These are phyloP conservation scores for Oreochromis grahami DNA, from an alignment of 2,797 vertebrate species.

Conservation along the genomic window DNA sequence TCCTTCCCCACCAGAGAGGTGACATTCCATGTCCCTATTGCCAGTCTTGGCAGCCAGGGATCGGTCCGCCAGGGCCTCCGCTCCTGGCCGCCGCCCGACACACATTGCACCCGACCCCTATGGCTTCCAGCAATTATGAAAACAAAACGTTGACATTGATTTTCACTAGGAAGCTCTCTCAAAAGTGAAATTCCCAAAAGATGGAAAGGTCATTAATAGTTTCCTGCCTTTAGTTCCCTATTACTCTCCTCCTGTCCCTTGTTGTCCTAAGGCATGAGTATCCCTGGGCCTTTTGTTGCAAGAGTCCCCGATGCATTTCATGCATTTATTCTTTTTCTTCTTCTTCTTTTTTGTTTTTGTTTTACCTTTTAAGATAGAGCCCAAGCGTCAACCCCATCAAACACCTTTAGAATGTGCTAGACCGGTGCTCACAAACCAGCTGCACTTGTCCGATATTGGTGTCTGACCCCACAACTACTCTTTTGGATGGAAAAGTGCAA, in stretches of 20 bases:
- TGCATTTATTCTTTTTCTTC: background rate
- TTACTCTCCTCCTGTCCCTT: background rate
- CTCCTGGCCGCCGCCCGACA: no score
- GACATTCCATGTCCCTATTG: no score
- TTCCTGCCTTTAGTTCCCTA: background rate
- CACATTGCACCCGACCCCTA: no score
- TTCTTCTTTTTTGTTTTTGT: background rate
- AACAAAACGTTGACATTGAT: background rate
- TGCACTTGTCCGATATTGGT: background rate
- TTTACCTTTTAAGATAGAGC: background rate
- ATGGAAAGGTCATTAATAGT: background rate
- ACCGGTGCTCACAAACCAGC: background rate
- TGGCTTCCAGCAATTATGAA: background rate
- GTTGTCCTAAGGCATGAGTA: background rate
- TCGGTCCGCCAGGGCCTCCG: no score
- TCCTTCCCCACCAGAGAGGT: no score
- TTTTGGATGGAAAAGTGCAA: background rate
- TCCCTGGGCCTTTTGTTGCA: background rate
- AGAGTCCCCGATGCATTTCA: background rate
- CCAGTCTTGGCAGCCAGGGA: no score
- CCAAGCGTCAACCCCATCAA: background rate
- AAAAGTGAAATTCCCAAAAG: background rate
- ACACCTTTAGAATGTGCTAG: background rate
- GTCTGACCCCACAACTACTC: background rate
- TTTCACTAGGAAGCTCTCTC: background rate